These are phyloP conservation scores for Harlomillsia oculata DNA, from an alignment of 1,140 invertebrate species.

Conservation along the genomic window DNA sequence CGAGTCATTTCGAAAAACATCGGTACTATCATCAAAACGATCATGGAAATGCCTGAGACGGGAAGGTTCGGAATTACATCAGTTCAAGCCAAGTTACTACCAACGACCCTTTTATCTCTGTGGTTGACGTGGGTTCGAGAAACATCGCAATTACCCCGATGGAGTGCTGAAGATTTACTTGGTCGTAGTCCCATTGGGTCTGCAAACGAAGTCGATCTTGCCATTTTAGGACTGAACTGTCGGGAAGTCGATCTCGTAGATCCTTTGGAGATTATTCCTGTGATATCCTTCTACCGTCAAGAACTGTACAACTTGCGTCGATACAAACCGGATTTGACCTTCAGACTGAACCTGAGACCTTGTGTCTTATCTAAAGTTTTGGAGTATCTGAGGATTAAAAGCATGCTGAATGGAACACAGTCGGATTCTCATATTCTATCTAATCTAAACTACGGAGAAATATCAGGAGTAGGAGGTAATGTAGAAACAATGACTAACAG, in stretches of 20 bases:
- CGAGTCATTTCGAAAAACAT: constrained; percentile 23
- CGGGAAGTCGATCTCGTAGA: constrained; percentile 20
- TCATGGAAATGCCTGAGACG: constrained; percentile 30
- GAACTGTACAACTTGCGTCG: constrained; percentile 22
- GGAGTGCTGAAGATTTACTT: constrained; percentile 23
- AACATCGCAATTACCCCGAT: constrained; percentile 2
- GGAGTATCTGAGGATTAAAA: constrained; percentile 19
- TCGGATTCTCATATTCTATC: constrained; percentile 15
- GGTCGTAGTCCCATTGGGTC: constrained; percentile 20
- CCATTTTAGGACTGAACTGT: constrained; percentile 29
- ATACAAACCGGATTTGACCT: constrained; percentile 14
- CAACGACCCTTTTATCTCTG: neutral
- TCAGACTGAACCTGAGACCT: constrained; percentile 18
- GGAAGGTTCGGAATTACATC: constrained; percentile 24
- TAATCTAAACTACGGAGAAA: constrained; percentile 16
- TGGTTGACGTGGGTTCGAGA: constrained; percentile 24
- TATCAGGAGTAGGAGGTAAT: constrained; percentile 29
- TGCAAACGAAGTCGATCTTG: constrained; percentile 19
- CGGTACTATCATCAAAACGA: constrained; percentile 24
- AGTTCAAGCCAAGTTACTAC: constrained; percentile 24
- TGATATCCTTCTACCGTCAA: constrained; percentile 18
- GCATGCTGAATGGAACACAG: constrained; percentile 5
- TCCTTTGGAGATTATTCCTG: constrained; percentile 17
- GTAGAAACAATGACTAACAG: neutral
- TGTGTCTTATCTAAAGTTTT: constrained; percentile 27